A percentile compares a stretch with the other conserved stretches of the same genome.
Evolutionary conservation across 2,113 vertebrate species (phyloP).

Genomic region (Anhinga anhinga): DNA sequence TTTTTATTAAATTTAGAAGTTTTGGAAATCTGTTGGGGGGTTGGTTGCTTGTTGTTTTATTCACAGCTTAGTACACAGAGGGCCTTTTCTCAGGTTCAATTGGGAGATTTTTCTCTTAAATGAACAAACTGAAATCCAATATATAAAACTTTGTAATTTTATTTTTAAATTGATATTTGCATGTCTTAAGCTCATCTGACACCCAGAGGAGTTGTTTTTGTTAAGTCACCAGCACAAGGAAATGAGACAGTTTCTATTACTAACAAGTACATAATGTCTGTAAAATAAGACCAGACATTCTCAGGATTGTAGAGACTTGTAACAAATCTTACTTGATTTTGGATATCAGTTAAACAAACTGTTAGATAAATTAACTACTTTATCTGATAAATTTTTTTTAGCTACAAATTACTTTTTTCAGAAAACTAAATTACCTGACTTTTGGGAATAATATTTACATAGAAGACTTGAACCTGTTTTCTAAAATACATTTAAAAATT

Average conservation of each 20-base stretch:
- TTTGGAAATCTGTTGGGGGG: neutral
- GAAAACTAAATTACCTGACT: neutral
- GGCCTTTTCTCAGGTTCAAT: neutral
- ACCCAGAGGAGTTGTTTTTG: neutral
- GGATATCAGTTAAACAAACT: neutral
- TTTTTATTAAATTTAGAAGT: neutral
- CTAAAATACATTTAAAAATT: slow-evolving; percentile 19
- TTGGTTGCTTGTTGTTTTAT: neutral
- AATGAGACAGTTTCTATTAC: neutral
- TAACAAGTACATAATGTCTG: neutral
- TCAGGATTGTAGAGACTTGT: neutral
- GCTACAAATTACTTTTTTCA: neutral
- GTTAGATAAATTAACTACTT: slow-evolving; percentile 21
- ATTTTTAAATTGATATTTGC: neutral
- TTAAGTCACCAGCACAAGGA: neutral
- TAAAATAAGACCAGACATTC: slow-evolving; percentile 4
- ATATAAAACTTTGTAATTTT: neutral
- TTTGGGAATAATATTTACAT: neutral
- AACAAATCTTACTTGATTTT: slow-evolving; percentile 5
- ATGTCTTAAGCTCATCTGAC: neutral
- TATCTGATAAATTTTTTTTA: neutral
- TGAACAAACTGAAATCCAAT: neutral
- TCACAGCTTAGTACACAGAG: neutral
- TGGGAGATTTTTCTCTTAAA: neutral
- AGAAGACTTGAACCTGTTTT: neutral